Evolutionary conservation across 1,140 invertebrate genomes (phyloP).

Genomic region (Homarus americanus): DNA sequence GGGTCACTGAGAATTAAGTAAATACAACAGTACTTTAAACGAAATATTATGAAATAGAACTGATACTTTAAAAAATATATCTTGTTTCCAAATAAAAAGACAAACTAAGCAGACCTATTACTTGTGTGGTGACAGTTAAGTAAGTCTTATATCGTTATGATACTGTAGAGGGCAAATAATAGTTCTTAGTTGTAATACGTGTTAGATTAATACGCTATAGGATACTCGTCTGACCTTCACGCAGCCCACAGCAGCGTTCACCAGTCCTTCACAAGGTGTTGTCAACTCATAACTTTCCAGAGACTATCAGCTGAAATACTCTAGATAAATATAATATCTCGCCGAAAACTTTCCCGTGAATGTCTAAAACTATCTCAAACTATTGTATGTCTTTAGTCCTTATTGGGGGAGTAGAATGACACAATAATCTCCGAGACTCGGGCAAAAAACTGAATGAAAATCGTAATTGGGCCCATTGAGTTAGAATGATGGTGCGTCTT

Average conservation of each 20-base stretch:
- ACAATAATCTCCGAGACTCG: background rate
- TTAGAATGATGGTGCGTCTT: conserved; percentile 8
- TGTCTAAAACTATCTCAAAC: too few species aligned
- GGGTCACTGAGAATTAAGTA: background rate
- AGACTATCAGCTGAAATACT: background rate
- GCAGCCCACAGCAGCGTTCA: background rate
- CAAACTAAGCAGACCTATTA: too few species aligned
- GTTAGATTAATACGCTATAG: conserved; percentile 11
- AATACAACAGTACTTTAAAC: background rate
- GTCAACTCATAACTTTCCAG: background rate
- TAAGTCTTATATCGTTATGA: too few species aligned
- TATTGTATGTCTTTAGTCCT: too few species aligned
- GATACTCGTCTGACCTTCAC: conserved; percentile 27
- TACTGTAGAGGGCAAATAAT: too few species aligned
- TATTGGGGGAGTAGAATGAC: too few species aligned
- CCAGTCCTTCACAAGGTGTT: conserved; percentile 1
- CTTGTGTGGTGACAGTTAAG: too few species aligned
- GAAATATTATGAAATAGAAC: background rate
- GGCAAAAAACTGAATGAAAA: conserved; percentile 10
- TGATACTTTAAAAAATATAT: too few species aligned
- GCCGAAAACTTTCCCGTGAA: too few species aligned
- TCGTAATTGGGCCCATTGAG: conserved; percentile 2
- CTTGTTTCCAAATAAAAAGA: too few species aligned
- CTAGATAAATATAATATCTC: too few species aligned
- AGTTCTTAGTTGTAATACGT: too few species aligned